phyloP scores from a whole-genome alignment of 2,888 invertebrate genomes.

The Dorcus hopei region DNA sequence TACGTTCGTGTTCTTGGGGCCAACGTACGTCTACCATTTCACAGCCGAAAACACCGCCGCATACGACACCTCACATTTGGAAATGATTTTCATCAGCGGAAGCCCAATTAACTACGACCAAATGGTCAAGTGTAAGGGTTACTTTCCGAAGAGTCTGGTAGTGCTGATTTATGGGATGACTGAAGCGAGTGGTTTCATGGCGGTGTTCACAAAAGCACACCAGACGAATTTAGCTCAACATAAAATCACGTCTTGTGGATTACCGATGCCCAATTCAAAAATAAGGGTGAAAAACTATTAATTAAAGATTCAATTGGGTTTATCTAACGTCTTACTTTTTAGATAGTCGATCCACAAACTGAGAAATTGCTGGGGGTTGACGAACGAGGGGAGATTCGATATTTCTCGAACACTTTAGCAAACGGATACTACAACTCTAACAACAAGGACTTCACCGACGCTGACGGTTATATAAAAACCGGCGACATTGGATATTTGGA shows the following conservation, averaged over 20 bases:
- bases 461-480: constrained; percentile 34
- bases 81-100: constrained; percentile 26
- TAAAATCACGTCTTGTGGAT: constrained; percentile 17
- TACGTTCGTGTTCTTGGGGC: constrained; percentile 14
- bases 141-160: constrained; percentile 42
- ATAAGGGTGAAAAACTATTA: not conserved
- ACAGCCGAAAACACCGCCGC: constrained; percentile 8
- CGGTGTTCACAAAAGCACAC: constrained; percentile 15
- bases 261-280: not conserved
- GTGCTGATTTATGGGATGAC: constrained; percentile 46
- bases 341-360: constrained; percentile 38
- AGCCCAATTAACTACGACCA: constrained; percentile 24
- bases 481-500: constrained; percentile 39
- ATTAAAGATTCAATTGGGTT: not conserved
- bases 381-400: constrained; percentile 50
- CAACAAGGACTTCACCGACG: constrained; percentile 23
- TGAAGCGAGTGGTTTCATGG: constrained; percentile 40
- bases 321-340: constrained; percentile 10
- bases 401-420: constrained; percentile 34
- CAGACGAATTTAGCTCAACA: not conserved
- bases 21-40: constrained; percentile 25
- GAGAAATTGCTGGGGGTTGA: constrained; percentile 49
- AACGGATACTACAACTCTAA: constrained; percentile 25
- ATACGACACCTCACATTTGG: not conserved
- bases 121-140: constrained; percentile 21